These are phyloP conservation scores for Bellardia pandia DNA, from an alignment of 2,888 invertebrate genomes.

Conservation along the genomic window DNA sequence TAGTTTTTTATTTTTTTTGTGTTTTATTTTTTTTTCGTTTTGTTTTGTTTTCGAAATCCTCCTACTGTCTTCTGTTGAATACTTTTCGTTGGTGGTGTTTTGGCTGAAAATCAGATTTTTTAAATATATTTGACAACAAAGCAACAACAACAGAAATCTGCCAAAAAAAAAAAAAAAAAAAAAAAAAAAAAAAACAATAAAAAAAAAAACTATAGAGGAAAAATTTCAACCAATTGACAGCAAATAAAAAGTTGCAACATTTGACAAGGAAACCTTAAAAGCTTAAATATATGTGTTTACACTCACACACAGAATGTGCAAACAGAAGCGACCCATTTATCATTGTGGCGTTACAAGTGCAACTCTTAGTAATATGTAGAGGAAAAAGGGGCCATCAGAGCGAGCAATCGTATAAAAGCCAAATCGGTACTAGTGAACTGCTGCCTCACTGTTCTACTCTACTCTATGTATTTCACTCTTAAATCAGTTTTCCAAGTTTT, in stretches of 20 bases:
- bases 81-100: conserved; percentile 18
- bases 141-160: too few species aligned
- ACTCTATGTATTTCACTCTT: background rate
- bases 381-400: background rate
- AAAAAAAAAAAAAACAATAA: background rate
- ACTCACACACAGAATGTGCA: conserved; percentile 5
- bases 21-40: conserved; percentile 23
- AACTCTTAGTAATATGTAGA: background rate
- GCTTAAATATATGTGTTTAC: conserved; percentile 16
- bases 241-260: conserved; percentile 66
- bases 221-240: conserved; percentile 69
- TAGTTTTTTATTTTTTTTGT: conserved; percentile 32
- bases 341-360: conserved; percentile 31
- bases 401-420: conserved; percentile 16
- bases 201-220: background rate
- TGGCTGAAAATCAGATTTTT: conserved; percentile 40
- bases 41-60: background rate
- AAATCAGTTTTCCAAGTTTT: conserved; percentile 14
- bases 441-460: conserved; percentile 18
- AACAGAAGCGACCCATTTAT: conserved; percentile 65
- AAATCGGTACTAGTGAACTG: conserved; percentile 31
- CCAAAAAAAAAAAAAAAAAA: background rate
- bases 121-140: background rate
- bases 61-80: background rate
- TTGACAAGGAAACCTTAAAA: conserved; percentile 53